Percentiles rank a stretch among this genome's conserved stretches.
phyloP scores from a whole-genome alignment of 1,140 invertebrate species.

The Philotrypesis tridentata region DNA sequence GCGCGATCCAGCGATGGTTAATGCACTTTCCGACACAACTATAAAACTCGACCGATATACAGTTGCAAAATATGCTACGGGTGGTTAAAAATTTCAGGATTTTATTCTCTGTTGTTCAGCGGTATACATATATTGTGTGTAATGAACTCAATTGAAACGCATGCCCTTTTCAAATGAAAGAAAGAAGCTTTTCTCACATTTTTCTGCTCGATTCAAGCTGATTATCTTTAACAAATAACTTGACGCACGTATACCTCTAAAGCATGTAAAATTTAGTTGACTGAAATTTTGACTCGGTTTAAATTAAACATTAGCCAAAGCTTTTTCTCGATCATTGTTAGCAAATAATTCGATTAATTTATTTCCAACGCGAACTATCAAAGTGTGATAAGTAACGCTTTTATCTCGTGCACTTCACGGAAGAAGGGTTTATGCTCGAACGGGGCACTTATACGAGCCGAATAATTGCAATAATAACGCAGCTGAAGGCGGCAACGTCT shows the following conservation, averaged over 20 bases:
- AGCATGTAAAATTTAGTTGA: too few relatives aligned
- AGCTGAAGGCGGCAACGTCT: neutral
- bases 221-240: too few relatives aligned
- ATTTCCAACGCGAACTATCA: neutral
- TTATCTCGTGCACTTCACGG: neutral
- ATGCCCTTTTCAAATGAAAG: too few relatives aligned
- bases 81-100: neutral
- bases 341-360: neutral
- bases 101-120: neutral
- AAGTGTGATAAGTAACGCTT: neutral
- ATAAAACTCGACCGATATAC: neutral
- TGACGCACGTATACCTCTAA: too few relatives aligned
- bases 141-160: too few relatives aligned
- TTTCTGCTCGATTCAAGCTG: too few relatives aligned
- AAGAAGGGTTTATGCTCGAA: neutral
- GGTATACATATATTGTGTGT: too few relatives aligned
- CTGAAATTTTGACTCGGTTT: too few relatives aligned
- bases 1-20: neutral
- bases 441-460: neutral
- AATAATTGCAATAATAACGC: neutral
- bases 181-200: too few relatives aligned
- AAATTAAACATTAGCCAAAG: neutral
- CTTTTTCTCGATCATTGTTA: neutral
- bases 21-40: neutral
- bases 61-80: neutral